These are phyloP conservation scores for Rostratula benghalensis DNA, from an alignment of 2,113 vertebrate species.

Conservation along the genomic window DNA sequence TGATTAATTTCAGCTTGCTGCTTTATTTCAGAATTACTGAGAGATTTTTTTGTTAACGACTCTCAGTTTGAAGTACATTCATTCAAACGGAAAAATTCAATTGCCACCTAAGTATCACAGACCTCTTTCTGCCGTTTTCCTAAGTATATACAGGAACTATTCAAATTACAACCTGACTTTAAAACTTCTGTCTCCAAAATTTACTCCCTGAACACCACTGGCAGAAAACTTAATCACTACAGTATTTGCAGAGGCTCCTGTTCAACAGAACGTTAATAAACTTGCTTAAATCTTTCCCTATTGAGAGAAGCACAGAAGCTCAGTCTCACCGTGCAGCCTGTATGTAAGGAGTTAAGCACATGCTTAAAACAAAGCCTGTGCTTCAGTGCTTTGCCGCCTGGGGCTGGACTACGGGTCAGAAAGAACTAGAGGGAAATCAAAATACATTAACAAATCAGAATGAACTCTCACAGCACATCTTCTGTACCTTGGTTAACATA, in stretches of 20 bases:
- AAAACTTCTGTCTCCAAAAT: conserved; percentile 12
- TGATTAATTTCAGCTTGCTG: neutral
- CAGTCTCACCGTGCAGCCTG: neutral
- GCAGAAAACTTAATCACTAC: neutral
- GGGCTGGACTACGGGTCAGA: neutral
- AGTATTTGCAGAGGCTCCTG: neutral
- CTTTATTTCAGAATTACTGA: neutral
- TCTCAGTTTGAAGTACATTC: neutral
- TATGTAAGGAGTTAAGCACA: neutral
- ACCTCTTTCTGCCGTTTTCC: neutral
- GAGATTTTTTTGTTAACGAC: neutral
- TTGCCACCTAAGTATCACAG: neutral
- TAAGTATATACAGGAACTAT: neutral
- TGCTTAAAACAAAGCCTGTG: neutral
- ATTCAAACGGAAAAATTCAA: neutral
- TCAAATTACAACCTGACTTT: neutral
- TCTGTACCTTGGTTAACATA: neutral
- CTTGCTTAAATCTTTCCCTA: neutral
- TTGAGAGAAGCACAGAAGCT: neutral
- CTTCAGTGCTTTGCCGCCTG: neutral
- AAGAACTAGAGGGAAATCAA: neutral
- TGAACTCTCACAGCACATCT: neutral
- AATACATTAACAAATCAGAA: neutral
- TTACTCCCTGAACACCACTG: neutral
- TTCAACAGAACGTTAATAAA: neutral